These are phyloP conservation scores for Neogale vison DNA, from an alignment of 2,113 vertebrate species.

Conservation along the genomic window DNA sequence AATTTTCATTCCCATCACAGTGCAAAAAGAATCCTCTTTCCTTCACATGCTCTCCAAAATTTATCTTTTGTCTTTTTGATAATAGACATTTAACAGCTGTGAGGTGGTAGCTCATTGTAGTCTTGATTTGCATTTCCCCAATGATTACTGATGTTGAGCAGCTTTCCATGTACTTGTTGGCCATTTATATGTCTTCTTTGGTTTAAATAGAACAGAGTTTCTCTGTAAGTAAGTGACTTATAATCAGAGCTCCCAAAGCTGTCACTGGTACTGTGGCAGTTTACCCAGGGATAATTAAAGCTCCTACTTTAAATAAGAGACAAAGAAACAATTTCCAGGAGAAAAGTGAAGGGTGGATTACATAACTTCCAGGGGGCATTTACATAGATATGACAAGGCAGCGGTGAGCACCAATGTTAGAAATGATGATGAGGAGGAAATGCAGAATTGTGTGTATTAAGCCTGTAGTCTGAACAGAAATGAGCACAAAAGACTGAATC, in stretches of 20 bases:
- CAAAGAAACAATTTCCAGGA: background rate
- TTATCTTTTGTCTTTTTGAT: background rate
- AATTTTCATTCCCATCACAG: background rate
- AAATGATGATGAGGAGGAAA: background rate
- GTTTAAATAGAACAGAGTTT: background rate
- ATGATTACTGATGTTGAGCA: background rate
- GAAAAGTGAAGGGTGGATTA: background rate
- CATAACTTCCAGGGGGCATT: background rate
- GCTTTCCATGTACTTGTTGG: background rate
- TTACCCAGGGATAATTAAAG: background rate
- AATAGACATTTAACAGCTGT: background rate
- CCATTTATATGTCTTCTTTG: background rate
- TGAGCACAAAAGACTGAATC: background rate
- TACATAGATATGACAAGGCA: background rate
- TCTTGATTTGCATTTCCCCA: background rate
- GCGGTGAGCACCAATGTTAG: background rate
- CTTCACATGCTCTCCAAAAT: background rate
- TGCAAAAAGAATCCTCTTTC: background rate
- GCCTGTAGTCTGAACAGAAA: background rate
- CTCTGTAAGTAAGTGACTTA: background rate
- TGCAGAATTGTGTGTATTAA: background rate
- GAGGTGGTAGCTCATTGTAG: background rate
- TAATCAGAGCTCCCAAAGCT: background rate
- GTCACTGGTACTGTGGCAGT: background rate
- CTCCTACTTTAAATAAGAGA: conserved; percentile 28